Conservation (phyloP, 2,113 vertebrate species). For the Platichthys flesus region DNA sequence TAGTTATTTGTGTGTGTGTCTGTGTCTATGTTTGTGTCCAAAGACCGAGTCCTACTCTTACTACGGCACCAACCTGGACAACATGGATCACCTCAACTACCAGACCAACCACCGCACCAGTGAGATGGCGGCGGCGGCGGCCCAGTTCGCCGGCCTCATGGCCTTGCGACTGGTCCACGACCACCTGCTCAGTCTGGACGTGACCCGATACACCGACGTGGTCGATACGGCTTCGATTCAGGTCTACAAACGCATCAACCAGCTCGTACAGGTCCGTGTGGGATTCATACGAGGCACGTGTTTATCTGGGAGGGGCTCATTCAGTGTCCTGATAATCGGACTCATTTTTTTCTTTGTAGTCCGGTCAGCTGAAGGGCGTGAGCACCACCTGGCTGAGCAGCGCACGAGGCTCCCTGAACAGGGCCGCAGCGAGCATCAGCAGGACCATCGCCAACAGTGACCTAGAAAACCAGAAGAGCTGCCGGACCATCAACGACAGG, state of each 20-base stretch:
- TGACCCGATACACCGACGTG: slow-evolving; percentile 73
- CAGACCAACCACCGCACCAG: slow-evolving; percentile 48
- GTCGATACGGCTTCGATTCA: slow-evolving; percentile 45
- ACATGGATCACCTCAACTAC: slow-evolving; percentile 53
- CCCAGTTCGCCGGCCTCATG: slow-evolving; percentile 88
- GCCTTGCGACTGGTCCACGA: slow-evolving; percentile 87
- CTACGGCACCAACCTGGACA: slow-evolving; percentile 85
- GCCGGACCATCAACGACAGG: slow-evolving; percentile 88
- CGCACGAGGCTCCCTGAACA: slow-evolving; percentile 85
- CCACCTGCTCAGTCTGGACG: slow-evolving; percentile 85
- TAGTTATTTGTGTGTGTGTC: background rate
- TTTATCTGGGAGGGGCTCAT: too few species aligned
- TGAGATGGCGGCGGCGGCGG: slow-evolving; percentile 67
- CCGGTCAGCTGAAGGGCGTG: slow-evolving; percentile 72
- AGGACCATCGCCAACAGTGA: slow-evolving; percentile 77
- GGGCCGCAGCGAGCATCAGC: slow-evolving; percentile 78
- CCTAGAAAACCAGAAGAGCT: slow-evolving; percentile 74
- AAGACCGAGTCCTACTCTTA: slow-evolving; percentile 74
- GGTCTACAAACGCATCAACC: slow-evolving; percentile 3
- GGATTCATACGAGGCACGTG: background rate
- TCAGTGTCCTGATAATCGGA: too few species aligned
- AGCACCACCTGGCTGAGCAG: slow-evolving; percentile 82
- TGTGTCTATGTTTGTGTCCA: background rate
- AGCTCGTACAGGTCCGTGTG: slow-evolving; percentile 55
- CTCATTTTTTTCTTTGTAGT: slow-evolving; percentile 21